A percentile compares a stretch with the other conserved stretches of the same genome.
Evolutionary conservation across 2,113 vertebrate genomes (phyloP).

Genomic region (Macheiramphus alcinus): DNA sequence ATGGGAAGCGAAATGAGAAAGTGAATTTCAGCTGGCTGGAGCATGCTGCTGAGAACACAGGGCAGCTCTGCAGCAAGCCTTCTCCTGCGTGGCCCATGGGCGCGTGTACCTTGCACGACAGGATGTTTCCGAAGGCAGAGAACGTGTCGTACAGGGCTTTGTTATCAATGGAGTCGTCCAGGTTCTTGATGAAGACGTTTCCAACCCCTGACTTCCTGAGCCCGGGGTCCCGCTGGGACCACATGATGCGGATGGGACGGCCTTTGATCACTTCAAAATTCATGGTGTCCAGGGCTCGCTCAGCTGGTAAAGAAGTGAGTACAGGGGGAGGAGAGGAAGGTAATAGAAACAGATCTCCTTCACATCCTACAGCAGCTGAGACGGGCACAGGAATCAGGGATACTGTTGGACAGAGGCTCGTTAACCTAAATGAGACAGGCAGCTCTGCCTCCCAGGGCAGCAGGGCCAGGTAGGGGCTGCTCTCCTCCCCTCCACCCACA

Average conservation of each 20-base stretch:
- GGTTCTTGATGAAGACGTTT: conserved; percentile 98
- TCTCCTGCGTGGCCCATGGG: neutral
- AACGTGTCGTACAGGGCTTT: conserved; percentile 98
- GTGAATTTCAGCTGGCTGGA: neutral
- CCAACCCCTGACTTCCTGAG: conserved; percentile 95
- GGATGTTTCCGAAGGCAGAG: conserved; percentile 94
- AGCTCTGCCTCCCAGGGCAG: neutral
- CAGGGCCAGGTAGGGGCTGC: neutral
- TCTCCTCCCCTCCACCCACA: neutral
- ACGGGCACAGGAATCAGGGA: neutral
- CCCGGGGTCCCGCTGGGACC: conserved; percentile 95
- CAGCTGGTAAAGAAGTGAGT: conserved; percentile 73
- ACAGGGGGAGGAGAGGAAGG: neutral
- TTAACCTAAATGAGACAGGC: neutral
- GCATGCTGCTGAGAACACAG: fast-evolving
- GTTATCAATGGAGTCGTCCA: conserved; percentile 97
- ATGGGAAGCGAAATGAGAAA: neutral
- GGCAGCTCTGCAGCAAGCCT: neutral
- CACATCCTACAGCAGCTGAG: neutral
- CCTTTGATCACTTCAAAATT: conserved; percentile 98
- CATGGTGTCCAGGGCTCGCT: conserved; percentile 97
- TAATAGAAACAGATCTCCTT: neutral
- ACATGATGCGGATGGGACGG: conserved; percentile 96
- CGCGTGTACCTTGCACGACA: conserved; percentile 90
- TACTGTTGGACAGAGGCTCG: neutral